phyloP scores from a whole-genome alignment of 2,797 vertebrate genomes.

The Amphiprion clarkii region DNA sequence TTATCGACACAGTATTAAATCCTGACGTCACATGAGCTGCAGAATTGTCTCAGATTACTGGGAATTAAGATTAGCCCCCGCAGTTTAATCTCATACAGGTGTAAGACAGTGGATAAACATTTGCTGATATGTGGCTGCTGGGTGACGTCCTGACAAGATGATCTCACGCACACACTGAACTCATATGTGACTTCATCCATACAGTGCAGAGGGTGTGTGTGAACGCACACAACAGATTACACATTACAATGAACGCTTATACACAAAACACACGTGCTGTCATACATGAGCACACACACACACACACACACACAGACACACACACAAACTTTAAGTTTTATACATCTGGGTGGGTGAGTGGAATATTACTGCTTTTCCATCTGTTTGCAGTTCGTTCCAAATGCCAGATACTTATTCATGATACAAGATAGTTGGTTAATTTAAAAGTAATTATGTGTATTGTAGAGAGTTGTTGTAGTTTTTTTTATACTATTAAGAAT shows the following conservation, averaged over 20 bases:
- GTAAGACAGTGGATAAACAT: slow-evolving; percentile 66
- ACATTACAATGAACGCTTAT: slow-evolving; percentile 16
- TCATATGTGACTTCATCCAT: slow-evolving; percentile 26
- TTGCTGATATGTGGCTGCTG: slow-evolving; percentile 42
- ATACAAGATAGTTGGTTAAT: no score
- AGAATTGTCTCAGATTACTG: slow-evolving; percentile 71
- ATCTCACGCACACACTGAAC: slow-evolving; percentile 28
- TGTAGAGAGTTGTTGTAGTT: no score
- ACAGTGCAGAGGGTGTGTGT: slow-evolving; percentile 8
- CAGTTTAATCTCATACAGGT: slow-evolving; percentile 73
- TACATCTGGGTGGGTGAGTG: no score
- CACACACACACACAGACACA: not conserved
- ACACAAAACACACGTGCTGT: slow-evolving; percentile 17
- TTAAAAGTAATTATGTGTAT: no score
- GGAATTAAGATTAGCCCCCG: slow-evolving; percentile 69
- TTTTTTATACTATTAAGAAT: no score
- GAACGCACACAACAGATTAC: not conserved
- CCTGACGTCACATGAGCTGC: slow-evolving; percentile 61
- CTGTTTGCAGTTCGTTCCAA: no score
- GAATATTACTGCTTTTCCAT: no score
- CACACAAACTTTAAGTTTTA: no score
- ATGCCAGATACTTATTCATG: no score
- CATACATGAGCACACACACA: not conserved
- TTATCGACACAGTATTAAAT: slow-evolving; percentile 65
- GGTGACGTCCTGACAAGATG: slow-evolving; percentile 41